Evolutionary conservation across 2,113 vertebrate species (phyloP).

Genomic region (Neomonachus schauinslandi): DNA sequence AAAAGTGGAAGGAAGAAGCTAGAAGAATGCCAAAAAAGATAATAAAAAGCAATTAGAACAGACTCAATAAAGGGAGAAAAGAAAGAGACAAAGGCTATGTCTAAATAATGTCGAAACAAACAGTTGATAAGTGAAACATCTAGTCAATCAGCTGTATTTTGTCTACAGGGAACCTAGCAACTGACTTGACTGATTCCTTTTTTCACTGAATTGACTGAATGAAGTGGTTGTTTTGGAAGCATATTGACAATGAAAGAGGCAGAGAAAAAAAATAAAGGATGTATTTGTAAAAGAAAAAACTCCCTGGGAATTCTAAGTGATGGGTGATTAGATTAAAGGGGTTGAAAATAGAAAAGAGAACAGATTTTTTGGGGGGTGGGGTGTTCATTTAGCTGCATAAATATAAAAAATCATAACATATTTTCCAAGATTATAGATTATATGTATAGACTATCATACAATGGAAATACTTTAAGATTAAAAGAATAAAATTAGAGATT

Average conservation of each 20-base stretch:
- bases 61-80: slow-evolving; percentile 20
- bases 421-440: background rate
- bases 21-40: slow-evolving; percentile 65
- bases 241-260: slow-evolving; percentile 60
- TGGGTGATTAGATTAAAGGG: background rate
- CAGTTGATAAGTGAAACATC: slow-evolving; percentile 25
- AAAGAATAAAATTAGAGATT: background rate
- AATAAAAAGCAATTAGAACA: slow-evolving; percentile 63
- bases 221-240: slow-evolving; percentile 63
- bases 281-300: background rate
- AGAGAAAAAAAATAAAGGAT: slow-evolving; percentile 36
- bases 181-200: slow-evolving; percentile 44
- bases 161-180: slow-evolving; percentile 61
- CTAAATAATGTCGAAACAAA: slow-evolving; percentile 69
- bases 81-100: slow-evolving; percentile 27
- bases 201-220: slow-evolving; percentile 61
- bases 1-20: slow-evolving; percentile 54
- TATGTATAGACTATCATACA: background rate
- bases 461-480: background rate
- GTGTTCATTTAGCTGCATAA: background rate
- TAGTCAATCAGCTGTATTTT: slow-evolving; percentile 55
- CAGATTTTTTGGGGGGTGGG: background rate
- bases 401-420: background rate
- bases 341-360: background rate
- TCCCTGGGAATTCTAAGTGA: background rate